A percentile compares a stretch with the other conserved stretches of the same genome.
phyloP scores from a whole-genome alignment of 2,888 invertebrate species.

The Empis stercorea region DNA sequence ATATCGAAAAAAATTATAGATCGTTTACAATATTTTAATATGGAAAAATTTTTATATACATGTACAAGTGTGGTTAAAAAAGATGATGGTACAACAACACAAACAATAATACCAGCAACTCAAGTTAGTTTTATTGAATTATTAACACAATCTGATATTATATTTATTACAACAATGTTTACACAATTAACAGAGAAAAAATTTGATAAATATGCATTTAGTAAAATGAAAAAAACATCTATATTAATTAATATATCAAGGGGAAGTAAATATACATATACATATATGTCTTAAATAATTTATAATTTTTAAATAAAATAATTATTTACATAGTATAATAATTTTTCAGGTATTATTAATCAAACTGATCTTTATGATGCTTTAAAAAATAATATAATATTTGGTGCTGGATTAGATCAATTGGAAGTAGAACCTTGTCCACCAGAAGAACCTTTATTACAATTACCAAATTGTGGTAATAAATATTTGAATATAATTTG shows the following conservation, averaged over 20 bases:
- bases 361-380: slow-evolving; percentile 72
- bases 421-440: slow-evolving; percentile 83
- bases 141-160: slow-evolving; percentile 55
- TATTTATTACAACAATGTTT: slow-evolving; percentile 52
- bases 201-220: slow-evolving; percentile 52
- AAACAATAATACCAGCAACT: not conserved
- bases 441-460: slow-evolving; percentile 57
- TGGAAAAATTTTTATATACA: slow-evolving; percentile 57
- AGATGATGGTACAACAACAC: no score
- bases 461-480: slow-evolving; percentile 66
- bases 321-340: not conserved
- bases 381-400: slow-evolving; percentile 58
- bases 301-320: slow-evolving; percentile 14
- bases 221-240: slow-evolving; percentile 58
- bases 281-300: no score
- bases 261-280: slow-evolving; percentile 39
- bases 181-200: slow-evolving; percentile 50
- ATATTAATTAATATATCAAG: slow-evolving; percentile 61
- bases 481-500: slow-evolving; percentile 8
- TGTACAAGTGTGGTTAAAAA: slow-evolving; percentile 21
- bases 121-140: slow-evolving; percentile 50
- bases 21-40: slow-evolving; percentile 59
- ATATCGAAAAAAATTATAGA: slow-evolving; percentile 64
- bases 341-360: slow-evolving; percentile 48
- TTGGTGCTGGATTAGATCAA: slow-evolving; percentile 84